phyloP scores from a whole-genome alignment of 2,797 vertebrate species.

The Allenopithecus nigroviridis region DNA sequence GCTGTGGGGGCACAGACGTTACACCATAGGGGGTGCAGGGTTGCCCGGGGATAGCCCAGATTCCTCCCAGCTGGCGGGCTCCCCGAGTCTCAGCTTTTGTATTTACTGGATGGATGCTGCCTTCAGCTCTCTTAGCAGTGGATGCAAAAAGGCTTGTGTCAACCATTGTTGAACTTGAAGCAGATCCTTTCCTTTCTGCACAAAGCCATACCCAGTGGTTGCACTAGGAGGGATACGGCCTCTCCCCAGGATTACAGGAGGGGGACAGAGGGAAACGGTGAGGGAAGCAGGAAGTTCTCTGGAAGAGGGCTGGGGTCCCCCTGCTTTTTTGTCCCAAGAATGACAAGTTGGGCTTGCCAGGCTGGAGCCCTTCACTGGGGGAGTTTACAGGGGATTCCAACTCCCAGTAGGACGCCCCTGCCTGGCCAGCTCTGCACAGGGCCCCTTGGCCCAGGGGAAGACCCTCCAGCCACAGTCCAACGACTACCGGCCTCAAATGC shows the following conservation, averaged over 20 bases:
- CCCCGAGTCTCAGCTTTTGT: neutral
- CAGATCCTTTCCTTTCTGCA: neutral
- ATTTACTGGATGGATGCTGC: neutral
- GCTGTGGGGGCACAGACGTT: neutral
- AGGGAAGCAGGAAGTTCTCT: neutral
- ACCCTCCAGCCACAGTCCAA: neutral
- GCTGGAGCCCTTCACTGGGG: neutral
- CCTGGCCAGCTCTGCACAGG: neutral
- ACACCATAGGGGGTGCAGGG: accelerated
- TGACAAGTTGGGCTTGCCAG: neutral
- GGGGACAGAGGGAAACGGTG: neutral
- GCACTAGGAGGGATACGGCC: accelerated
- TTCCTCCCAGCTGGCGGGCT: neutral
- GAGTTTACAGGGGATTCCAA: accelerated
- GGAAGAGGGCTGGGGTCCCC: neutral
- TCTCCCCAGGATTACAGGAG: neutral
- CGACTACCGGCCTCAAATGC: accelerated
- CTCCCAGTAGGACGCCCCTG: neutral
- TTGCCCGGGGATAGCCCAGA: accelerated
- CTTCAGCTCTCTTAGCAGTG: neutral
- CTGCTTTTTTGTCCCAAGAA: neutral
- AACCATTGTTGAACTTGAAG: accelerated
- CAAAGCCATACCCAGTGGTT: accelerated
- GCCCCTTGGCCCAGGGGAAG: accelerated
- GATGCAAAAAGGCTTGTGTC: neutral